These are phyloP conservation scores for Bettongia penicillata DNA, from an alignment of 2,113 vertebrate genomes.

Conservation along the genomic window DNA sequence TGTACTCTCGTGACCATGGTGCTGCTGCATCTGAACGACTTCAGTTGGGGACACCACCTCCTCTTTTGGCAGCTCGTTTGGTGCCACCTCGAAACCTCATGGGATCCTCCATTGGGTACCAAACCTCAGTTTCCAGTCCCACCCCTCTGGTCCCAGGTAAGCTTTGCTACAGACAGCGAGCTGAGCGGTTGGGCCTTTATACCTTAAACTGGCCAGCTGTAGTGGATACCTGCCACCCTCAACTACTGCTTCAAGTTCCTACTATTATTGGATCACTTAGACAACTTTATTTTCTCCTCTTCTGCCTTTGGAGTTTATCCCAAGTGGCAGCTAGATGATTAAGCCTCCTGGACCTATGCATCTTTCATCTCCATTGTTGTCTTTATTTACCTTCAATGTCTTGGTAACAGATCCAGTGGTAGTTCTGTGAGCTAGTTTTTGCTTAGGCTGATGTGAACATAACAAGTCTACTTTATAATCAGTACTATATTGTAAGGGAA, in stretches of 20 bases:
- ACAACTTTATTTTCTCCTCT: slow-evolving; percentile 56
- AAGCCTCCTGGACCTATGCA: slow-evolving; percentile 63
- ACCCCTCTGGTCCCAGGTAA: slow-evolving; percentile 82
- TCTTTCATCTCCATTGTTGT: slow-evolving; percentile 65
- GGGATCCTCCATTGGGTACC: slow-evolving; percentile 82
- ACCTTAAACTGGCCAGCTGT: slow-evolving; percentile 38
- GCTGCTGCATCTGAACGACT: slow-evolving; percentile 81
- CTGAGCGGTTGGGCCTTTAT: slow-evolving; percentile 43
- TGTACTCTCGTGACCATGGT: slow-evolving; percentile 82
- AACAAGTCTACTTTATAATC: slow-evolving; percentile 46
- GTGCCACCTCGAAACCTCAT: slow-evolving; percentile 82
- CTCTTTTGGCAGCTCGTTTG: slow-evolving; percentile 82
- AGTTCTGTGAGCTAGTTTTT: slow-evolving; percentile 61
- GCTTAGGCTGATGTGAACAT: slow-evolving; percentile 32
- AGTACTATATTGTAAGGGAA: slow-evolving; percentile 20
- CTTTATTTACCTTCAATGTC: slow-evolving; percentile 64
- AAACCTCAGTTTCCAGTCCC: slow-evolving; percentile 81
- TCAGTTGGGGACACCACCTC: slow-evolving; percentile 81
- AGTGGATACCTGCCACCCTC: slow-evolving; percentile 25
- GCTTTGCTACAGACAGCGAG: slow-evolving; percentile 65
- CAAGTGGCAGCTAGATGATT: slow-evolving; percentile 63
- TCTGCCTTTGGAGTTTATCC: slow-evolving; percentile 64
- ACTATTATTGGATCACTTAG: slow-evolving; percentile 10
- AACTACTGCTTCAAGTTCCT: slow-evolving; percentile 15
- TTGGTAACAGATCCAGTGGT: slow-evolving; percentile 56